Base-by-base conservation (phyloP, 2,113 vertebrate species). In the Grantiella picta region DNA sequence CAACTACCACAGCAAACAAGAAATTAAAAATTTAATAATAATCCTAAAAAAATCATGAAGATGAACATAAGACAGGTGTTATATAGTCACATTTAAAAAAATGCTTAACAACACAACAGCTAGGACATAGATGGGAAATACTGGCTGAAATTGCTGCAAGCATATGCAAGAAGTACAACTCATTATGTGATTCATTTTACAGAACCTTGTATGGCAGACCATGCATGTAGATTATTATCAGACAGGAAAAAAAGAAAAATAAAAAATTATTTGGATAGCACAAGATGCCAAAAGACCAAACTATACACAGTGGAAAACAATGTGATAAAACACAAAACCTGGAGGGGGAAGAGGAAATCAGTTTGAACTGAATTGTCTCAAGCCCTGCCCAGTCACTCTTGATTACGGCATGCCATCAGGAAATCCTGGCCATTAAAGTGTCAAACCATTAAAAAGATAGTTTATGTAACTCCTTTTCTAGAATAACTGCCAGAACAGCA, bases 341-440 rank as follows among this genome's bases (percentile, higher is more conserved):
- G 60, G 40, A 86, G 38, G 5, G 3, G 83, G 85, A 94, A 90
- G 61, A 86, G 82, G 93, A 95, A 93, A 96, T 86, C 42, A 3
- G 64, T 96, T 86, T 94, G 88, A 93, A 95, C 85, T 86, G 81
- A 90, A 88, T 94, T 92, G 92, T 93, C 80, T 92, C 76, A 88
- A 92, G 88, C 86, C 85, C 90, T 95, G 64, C 76, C 82, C 87
- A 88, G 71, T 77, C 92, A 80, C 70, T 90, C 92, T 88, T 94
- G 93, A 96, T 94, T 92, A 90, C 13, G 6, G 79, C 35, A 75
- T 83, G 64, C 50, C 49, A 88, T 27, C 76, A 96, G 95, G 94
- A 97, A 96, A 96, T 97, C 93, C 93, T 93, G 93, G 57, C 85
- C 71, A 91, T 92, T 93, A 96, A 95, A 69, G 21, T 93, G 85